These are phyloP conservation scores for Lethenteron reissneri DNA, from an alignment of 2,113 vertebrate species.

Conservation along the genomic window DNA sequence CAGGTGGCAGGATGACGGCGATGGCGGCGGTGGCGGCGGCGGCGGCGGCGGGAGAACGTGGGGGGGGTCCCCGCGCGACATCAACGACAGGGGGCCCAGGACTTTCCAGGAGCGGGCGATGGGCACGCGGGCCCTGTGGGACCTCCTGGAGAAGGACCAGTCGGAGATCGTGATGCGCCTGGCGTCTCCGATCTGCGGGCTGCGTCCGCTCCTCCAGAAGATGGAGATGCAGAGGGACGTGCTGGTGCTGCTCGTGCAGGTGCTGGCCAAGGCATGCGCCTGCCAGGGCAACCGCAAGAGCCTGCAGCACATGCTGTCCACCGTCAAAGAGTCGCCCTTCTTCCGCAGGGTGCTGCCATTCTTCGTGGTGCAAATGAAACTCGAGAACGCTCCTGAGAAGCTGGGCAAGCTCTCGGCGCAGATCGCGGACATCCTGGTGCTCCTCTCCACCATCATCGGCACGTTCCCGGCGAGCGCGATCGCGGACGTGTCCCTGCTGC, in stretches of 20 bases:
- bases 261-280: slow-evolving; percentile 42
- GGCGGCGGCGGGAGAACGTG: slow-evolving; percentile 6
- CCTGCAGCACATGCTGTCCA: slow-evolving; percentile 34
- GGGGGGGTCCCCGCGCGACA: slow-evolving; percentile 1
- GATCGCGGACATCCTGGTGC: slow-evolving; percentile 38
- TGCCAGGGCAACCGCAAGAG: slow-evolving; percentile 32
- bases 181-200: slow-evolving; percentile 23
- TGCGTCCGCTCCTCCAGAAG: slow-evolving; percentile 29
- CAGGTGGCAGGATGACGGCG: background rate
- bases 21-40: background rate
- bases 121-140: slow-evolving; percentile 35
- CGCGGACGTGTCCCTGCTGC: slow-evolving; percentile 31
- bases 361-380: slow-evolving; percentile 38
- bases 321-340: slow-evolving; percentile 52
- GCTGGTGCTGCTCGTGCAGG: slow-evolving; percentile 42
- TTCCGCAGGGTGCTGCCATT: slow-evolving; percentile 33
- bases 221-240: slow-evolving; percentile 28
- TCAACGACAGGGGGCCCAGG: slow-evolving; percentile 12
- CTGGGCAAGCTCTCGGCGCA: slow-evolving; percentile 37
- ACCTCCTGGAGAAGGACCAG: slow-evolving; percentile 37
- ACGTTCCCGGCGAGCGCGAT: slow-evolving; percentile 53
- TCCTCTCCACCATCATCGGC: slow-evolving; percentile 41
- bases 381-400: slow-evolving; percentile 21
- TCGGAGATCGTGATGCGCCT: slow-evolving; percentile 49
- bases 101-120: slow-evolving; percentile 16